Base-by-base conservation (phyloP, 2,888 invertebrate species). In the Celastrina argiolus region DNA sequence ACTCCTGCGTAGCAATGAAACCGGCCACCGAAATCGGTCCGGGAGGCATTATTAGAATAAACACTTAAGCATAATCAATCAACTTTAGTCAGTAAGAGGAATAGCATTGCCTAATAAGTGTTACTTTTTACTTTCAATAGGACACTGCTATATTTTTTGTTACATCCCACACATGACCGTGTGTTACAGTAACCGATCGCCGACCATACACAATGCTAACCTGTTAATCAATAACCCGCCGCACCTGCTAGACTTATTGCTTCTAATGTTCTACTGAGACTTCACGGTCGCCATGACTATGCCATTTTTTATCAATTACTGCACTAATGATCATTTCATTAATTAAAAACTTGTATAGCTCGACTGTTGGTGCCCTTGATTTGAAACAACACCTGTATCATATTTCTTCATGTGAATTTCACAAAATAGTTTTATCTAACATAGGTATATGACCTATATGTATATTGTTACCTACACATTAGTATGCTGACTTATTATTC, bases 231-330 rank as follows among this genome's bases (percentile, higher is more conserved):
- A 51, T 51, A 51, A 18, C 31, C 7, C 18, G 51, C 22, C 14
- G 14, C 51, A 51, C 51, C 51, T 51, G 51, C 26, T n/a, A n/a
- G n/a, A 51, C 51, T 51, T 18, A 51, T 31, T 31, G 31, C 36
- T 36, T 36, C 12, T 36, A 36, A 36, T 51, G 26, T 22, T 26
- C 26, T 14, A 51, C 45, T 5, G 14, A 51, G 22, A 22, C 22
- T 26, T 51, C 51, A 51, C 12, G 51, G 51, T 26, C 51, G 26
- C 51, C 51, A 26, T 22, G 22, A 16, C 16, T 51, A 51, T 22
- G 51, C 51, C 22, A 51, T 51, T 26, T 51, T 51, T 51, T 51
- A 26, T 51, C 22, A 51, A 51, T 51, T 51, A 51, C 51, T 14
- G 22, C 12, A 14, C 51, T 51, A 51, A 26, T 51, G 51, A 51